Conservation (phyloP, 1,140 invertebrate genomes). For the Zaprionus tsacasi region DNA sequence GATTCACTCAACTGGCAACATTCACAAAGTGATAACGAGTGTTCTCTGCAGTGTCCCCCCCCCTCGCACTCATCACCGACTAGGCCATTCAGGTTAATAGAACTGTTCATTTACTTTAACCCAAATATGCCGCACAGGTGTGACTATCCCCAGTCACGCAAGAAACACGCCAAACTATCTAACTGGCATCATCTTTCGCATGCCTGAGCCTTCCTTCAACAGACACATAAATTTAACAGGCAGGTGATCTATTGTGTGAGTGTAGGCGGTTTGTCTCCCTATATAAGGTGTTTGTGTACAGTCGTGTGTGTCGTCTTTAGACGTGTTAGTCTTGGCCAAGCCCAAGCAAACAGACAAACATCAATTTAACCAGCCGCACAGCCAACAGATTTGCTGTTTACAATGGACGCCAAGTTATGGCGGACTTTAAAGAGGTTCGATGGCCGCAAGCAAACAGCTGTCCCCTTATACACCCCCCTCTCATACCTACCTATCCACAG, state of each 20-base stretch:
- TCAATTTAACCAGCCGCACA: constrained; percentile 35
- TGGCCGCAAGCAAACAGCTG: constrained; percentile 26
- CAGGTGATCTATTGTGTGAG: constrained; percentile 64
- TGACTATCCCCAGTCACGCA: constrained; percentile 33
- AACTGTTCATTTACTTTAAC: constrained; percentile 19
- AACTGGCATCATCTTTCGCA: constrained; percentile 49
- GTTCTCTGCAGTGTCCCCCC: background rate
- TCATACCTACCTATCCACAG: background rate
- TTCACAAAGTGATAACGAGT: background rate
- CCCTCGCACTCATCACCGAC: background rate
- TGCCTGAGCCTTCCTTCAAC: constrained; percentile 34
- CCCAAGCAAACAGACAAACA: constrained; percentile 60
- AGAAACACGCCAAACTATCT: constrained; percentile 19
- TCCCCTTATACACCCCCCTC: constrained; percentile 8
- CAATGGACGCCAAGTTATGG: constrained; percentile 13
- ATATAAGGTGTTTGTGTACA: constrained; percentile 8
- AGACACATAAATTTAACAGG: constrained; percentile 66
- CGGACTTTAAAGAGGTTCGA: constrained; percentile 28
- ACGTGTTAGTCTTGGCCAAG: constrained; percentile 8
- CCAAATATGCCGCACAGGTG: constrained; percentile 10
- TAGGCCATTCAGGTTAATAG: constrained; percentile 30
- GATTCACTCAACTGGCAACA: background rate
- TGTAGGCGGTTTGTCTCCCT: constrained; percentile 1
- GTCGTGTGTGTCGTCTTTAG: constrained; percentile 26
- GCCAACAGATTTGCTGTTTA: constrained; percentile 28